These are phyloP conservation scores for Danio albolineatus DNA, from an alignment of 2,797 vertebrate genomes.

Conservation along the genomic window DNA sequence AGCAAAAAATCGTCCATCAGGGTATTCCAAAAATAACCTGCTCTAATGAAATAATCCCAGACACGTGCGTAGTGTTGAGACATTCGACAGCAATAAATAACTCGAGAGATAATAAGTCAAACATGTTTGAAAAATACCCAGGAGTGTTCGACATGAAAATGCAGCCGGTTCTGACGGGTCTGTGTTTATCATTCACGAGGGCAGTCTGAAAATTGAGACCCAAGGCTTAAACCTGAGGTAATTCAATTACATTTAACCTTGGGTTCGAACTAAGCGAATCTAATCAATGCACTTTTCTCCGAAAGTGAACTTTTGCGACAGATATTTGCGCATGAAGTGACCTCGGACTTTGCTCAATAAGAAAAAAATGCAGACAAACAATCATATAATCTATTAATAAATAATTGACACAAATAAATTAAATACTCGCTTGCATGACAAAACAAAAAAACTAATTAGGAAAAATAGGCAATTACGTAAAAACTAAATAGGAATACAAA, in stretches of 20 bases:
- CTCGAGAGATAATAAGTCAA: not conserved
- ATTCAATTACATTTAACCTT: conserved; percentile 42
- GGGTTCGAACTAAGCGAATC: conserved; percentile 28
- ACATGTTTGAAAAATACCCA: not conserved
- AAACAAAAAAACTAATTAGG: too few relatives aligned
- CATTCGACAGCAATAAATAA: conserved; percentile 22
- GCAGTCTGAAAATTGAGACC: conserved; percentile 13
- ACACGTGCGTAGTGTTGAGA: not conserved
- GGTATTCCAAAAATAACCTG: not conserved
- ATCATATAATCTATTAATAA: too few relatives aligned
- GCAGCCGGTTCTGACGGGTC: not conserved
- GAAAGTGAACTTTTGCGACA: conserved; percentile 5
- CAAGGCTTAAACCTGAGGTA: conserved; percentile 18
- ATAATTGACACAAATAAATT: not conserved
- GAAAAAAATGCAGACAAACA: not conserved
- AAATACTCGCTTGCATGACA: not conserved
- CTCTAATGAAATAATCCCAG: conserved; percentile 18
- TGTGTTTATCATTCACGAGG: conserved; percentile 11
- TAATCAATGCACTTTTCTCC: conserved; percentile 14
- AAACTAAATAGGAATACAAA: too few relatives aligned
- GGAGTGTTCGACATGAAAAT: not conserved
- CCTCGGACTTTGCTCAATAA: not conserved
- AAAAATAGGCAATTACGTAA: too few relatives aligned
- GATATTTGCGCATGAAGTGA: not conserved
- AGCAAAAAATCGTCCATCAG: not conserved